phyloP scores from a whole-genome alignment of 30 jellyfish, hydroid and myxozoan genomes.

The Chrysaora quinquecirrha region DNA sequence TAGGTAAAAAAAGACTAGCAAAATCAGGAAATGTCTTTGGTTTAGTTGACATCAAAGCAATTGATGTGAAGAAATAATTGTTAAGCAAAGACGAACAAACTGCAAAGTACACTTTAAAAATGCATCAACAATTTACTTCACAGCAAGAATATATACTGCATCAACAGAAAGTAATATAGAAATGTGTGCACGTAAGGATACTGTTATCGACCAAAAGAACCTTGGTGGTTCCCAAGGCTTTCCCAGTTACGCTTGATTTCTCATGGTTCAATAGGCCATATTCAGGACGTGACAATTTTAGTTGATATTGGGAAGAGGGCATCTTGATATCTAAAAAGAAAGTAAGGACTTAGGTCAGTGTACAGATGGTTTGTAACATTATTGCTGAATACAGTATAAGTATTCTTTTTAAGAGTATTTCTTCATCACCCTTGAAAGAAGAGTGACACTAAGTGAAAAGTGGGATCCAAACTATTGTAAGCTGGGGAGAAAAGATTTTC shows the following conservation, averaged over 20 bases:
- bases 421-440: too few species aligned
- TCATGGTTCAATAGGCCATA: constrained; percentile 58
- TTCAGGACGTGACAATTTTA: constrained; percentile 49
- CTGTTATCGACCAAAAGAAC: constrained; percentile 88
- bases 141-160: too few species aligned
- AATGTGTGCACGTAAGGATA: constrained; percentile 84
- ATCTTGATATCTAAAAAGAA: constrained; percentile 67
- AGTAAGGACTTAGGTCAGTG: not conserved
- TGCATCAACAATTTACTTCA: too few species aligned
- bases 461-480: too few species aligned
- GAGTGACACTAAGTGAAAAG: too few species aligned
- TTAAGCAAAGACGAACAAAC: too few species aligned
- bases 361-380: too few species aligned
- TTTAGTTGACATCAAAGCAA: constrained; percentile 50
- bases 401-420: too few species aligned
- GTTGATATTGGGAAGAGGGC: constrained; percentile 91
- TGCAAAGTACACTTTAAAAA: too few species aligned
- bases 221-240: constrained; percentile 73
- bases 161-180: too few species aligned
- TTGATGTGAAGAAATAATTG: constrained; percentile 84
- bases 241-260: constrained; percentile 81
- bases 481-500: too few species aligned
- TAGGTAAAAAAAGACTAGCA: constrained; percentile 73
- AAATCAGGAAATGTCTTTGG: constrained; percentile 78
- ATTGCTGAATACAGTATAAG: too few species aligned